phyloP scores from a whole-genome alignment of 2,113 vertebrate species.

The Ailurus styani region DNA sequence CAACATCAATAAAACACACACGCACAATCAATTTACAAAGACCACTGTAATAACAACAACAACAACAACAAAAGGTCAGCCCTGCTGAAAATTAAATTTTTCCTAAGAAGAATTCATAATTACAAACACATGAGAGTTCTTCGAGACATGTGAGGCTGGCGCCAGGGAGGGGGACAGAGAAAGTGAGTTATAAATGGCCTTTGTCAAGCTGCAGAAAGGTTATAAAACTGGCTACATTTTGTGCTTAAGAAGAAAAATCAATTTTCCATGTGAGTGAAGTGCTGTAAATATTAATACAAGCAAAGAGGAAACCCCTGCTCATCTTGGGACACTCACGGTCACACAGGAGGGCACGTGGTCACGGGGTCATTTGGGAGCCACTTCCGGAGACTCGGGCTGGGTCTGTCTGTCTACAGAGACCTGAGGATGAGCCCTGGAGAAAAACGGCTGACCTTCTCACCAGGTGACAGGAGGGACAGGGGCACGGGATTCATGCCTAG shows the following conservation, averaged over 20 bases:
- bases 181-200: slow-evolving; percentile 80
- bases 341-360: neutral
- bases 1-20: slow-evolving; percentile 47
- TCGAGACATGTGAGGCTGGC: slow-evolving; percentile 68
- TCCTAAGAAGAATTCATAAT: slow-evolving; percentile 75
- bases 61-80: slow-evolving; percentile 62
- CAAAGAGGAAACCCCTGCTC: slow-evolving; percentile 30
- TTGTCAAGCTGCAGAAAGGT: slow-evolving; percentile 78
- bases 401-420: neutral
- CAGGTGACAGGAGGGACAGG: rapidly evolving
- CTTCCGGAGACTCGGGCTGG: neutral
- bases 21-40: slow-evolving; percentile 55
- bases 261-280: slow-evolving; percentile 76
- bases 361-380: neutral
- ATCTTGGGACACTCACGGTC: neutral
- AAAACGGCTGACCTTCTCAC: neutral
- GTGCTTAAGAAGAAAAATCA: slow-evolving; percentile 81
- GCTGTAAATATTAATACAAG: slow-evolving; percentile 72
- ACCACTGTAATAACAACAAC: neutral
- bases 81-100: slow-evolving; percentile 78
- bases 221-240: slow-evolving; percentile 73
- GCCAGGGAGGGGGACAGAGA: slow-evolving; percentile 55
- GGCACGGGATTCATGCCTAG: rapidly evolving
- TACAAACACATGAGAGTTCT: slow-evolving; percentile 79
- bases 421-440: neutral